Evolutionary conservation across 2,113 vertebrate species (phyloP).

Genomic region (Prunella fulvescens): DNA sequence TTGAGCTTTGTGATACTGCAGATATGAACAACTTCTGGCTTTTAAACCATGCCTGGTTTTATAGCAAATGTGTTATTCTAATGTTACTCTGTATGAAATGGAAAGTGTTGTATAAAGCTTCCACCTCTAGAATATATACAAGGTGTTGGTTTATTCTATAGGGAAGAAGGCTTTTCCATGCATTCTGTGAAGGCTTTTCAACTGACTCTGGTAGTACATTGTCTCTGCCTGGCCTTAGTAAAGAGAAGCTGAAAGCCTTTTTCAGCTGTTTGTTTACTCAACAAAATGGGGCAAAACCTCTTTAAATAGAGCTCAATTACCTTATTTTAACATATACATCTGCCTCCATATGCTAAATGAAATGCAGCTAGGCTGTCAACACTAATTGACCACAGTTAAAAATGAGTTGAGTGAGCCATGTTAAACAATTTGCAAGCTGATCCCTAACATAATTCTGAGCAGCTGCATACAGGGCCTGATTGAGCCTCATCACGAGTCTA

Average conservation of each 20-base stretch:
- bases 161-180: background rate
- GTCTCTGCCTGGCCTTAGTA: background rate
- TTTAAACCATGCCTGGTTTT: background rate
- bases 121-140: background rate
- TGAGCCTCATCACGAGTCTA: background rate
- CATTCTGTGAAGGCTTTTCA: background rate
- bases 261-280: background rate
- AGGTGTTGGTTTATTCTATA: background rate
- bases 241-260: background rate
- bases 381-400: slow-evolving; percentile 9
- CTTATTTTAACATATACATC: background rate
- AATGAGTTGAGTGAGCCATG: background rate
- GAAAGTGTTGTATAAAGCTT: background rate
- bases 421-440: slow-evolving; percentile 20
- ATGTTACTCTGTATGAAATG: background rate
- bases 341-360: background rate
- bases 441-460: background rate
- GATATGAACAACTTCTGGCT: background rate
- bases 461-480: background rate
- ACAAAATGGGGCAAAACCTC: background rate
- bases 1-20: background rate
- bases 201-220: accelerated
- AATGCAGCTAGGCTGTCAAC: background rate
- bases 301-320: background rate
- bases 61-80: background rate